Base-by-base conservation (phyloP, 2,113 vertebrate genomes). In the Callopanchax toddi region DNA sequence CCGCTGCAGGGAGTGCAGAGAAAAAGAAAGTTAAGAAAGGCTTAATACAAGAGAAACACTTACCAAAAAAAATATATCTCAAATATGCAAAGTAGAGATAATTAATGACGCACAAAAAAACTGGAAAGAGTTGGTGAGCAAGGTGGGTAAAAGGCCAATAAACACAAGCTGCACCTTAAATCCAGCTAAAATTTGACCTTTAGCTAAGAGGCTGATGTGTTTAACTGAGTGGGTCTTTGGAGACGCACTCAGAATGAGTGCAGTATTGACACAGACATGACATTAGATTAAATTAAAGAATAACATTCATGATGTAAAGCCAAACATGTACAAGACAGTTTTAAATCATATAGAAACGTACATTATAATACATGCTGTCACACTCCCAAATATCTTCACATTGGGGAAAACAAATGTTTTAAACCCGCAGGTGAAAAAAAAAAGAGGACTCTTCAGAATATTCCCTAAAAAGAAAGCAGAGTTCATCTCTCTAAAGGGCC, bases 1-100 rank as follows among this genome's bases (percentile, higher is more conserved):
- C 96, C 0, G 96, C 97, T 99, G 91, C 9, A 78, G 34, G 52
- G 23, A 63, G 39, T 3, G 53, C 12, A 48, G 4, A 20, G 23
- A 73, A 37, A 53, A 36, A 55, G 13, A 25, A 23, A 40, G 36
- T 21, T 54, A 13, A 25, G 10, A 23, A 36, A 55, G 13, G 10
- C 7, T 59, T 15, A 32, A 44, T 11, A 4, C 32, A 22, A 43
- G 1, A 20, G 8, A 10, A 50, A 50, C 10, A 2, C 1, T 50
- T 12, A 22, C 10, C 16, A 26, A 52, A 52, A 12, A 78, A 43
- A 63, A 10, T 46, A 29, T 40, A 74, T 50, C 44, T 34, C 26
- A 25, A 37, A 43, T 6, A 9, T 15, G 13, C 6, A 16, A 8
- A 23, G 15, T n/a, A 64, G 46, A 17, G 25, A 66, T 53, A 46